These are phyloP conservation scores for Drosophila infuscata DNA, from an alignment of 2,888 invertebrate species.

Conservation along the genomic window DNA sequence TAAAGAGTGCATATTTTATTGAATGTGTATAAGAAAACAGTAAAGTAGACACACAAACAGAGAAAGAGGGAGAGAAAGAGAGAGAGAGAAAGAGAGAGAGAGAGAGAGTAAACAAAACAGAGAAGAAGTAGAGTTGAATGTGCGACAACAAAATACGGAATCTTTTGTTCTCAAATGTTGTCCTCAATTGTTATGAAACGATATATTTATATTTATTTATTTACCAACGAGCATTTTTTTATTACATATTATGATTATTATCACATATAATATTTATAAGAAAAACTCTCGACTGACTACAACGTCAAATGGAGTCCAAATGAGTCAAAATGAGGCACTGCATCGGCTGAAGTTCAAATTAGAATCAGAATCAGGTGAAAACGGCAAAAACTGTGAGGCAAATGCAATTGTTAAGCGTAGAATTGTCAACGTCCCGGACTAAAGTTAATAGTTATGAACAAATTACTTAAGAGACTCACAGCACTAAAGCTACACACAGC, in stretches of 20 bases:
- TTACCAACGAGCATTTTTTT: slow-evolving; percentile 63
- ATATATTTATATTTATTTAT: slow-evolving; percentile 76
- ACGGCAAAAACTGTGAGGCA: slow-evolving; percentile 26
- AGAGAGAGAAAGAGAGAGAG: background rate
- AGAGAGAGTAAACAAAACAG: background rate
- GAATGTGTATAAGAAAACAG: slow-evolving; percentile 64
- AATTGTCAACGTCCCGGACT: slow-evolving; percentile 27
- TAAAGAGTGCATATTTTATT: slow-evolving; percentile 73
- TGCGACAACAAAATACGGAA: slow-evolving; percentile 72
- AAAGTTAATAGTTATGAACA: slow-evolving; percentile 26
- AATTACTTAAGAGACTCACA: slow-evolving; percentile 16
- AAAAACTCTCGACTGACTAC: slow-evolving; percentile 30
- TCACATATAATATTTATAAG: slow-evolving; percentile 43
- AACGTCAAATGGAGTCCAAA: slow-evolving; percentile 27
- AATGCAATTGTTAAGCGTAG: slow-evolving; percentile 54
- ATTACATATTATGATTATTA: slow-evolving; percentile 46
- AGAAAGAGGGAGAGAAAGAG: slow-evolving; percentile 1
- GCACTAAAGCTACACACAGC: slow-evolving; percentile 4
- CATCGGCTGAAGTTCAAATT: slow-evolving; percentile 68
- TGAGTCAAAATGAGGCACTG: slow-evolving; percentile 38
- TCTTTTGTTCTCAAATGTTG: slow-evolving; percentile 78
- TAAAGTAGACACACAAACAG: slow-evolving; percentile 1
- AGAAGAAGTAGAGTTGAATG: slow-evolving; percentile 35
- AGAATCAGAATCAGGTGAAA: slow-evolving; percentile 63
- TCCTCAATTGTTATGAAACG: slow-evolving; percentile 71